phyloP scores from a whole-genome alignment of 2,797 vertebrate species.

The Chloroceryle inda region DNA sequence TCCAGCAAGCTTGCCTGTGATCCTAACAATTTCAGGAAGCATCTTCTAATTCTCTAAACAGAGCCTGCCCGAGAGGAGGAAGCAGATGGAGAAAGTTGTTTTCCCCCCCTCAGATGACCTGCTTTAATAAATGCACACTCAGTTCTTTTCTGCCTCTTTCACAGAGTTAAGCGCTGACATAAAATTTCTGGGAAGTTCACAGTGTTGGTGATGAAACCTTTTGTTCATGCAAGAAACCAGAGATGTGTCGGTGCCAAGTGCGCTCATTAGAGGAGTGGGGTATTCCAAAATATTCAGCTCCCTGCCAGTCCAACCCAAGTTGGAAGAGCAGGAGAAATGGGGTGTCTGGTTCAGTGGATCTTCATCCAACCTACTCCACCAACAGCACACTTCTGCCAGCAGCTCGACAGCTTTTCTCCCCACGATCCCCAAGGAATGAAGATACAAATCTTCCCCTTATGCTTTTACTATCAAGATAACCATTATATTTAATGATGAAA shows the following conservation, averaged over 20 bases:
- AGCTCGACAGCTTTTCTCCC: not conserved
- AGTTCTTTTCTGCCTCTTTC: slow-evolving; percentile 49
- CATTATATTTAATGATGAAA: slow-evolving; percentile 26
- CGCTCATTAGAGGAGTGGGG: not conserved
- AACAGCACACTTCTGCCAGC: not conserved
- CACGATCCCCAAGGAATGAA: not conserved
- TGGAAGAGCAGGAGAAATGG: not conserved
- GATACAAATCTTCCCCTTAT: slow-evolving; percentile 36
- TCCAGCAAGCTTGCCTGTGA: not conserved
- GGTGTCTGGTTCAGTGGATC: not conserved
- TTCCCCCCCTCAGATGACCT: slow-evolving; percentile 28
- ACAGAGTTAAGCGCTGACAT: not conserved
- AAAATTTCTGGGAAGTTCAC: slow-evolving; percentile 13
- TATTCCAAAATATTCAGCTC: not conserved
- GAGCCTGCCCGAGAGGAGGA: slow-evolving; percentile 33
- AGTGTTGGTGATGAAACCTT: not conserved
- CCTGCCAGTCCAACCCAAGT: not conserved
- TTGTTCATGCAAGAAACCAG: not conserved
- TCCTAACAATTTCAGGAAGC: slow-evolving; percentile 70
- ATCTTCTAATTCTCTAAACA: slow-evolving; percentile 47
- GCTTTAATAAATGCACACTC: slow-evolving; percentile 53
- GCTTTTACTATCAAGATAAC: slow-evolving; percentile 45
- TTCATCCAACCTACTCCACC: not conserved
- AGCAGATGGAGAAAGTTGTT: slow-evolving; percentile 74
- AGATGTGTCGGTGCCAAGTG: not conserved